Percentiles rank a stretch among this genome's conserved stretches.
Conservation (phyloP, 2,113 vertebrate genomes). For the Sula dactylatra region DNA sequence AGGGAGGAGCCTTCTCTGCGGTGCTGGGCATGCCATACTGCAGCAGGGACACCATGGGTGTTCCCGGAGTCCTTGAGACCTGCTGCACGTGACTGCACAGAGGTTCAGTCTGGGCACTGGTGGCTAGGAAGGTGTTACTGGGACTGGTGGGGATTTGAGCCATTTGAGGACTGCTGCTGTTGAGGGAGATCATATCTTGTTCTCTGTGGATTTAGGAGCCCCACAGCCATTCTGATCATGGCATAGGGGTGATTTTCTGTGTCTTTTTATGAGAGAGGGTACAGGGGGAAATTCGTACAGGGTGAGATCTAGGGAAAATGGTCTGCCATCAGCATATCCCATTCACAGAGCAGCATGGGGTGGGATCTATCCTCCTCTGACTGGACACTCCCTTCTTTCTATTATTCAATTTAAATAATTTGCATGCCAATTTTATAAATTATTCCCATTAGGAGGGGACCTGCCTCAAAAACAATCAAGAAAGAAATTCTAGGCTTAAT, state of each 20-base stretch:
- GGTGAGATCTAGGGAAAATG: background rate
- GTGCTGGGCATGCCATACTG: background rate
- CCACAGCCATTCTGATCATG: background rate
- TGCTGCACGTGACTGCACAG: background rate
- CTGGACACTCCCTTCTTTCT: background rate
- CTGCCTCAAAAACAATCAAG: background rate
- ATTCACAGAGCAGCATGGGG: rapidly evolving
- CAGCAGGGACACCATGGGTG: background rate
- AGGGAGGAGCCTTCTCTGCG: background rate
- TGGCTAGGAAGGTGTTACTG: background rate
- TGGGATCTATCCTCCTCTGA: background rate
- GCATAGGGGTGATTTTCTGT: background rate
- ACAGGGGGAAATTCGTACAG: background rate
- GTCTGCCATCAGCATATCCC: background rate
- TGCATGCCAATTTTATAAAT: background rate
- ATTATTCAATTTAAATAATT: background rate
- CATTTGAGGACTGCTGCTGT: background rate
- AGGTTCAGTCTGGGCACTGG: background rate
- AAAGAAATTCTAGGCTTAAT: background rate
- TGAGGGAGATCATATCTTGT: background rate
- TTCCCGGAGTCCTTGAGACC: background rate
- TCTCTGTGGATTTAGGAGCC: background rate
- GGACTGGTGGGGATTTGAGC: background rate
- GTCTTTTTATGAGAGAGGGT: background rate
- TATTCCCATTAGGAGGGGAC: background rate